A percentile compares a stretch with the other conserved stretches of the same genome.
phyloP scores from a whole-genome alignment of 2,888 invertebrate species.

The Drosophila falleni region DNA sequence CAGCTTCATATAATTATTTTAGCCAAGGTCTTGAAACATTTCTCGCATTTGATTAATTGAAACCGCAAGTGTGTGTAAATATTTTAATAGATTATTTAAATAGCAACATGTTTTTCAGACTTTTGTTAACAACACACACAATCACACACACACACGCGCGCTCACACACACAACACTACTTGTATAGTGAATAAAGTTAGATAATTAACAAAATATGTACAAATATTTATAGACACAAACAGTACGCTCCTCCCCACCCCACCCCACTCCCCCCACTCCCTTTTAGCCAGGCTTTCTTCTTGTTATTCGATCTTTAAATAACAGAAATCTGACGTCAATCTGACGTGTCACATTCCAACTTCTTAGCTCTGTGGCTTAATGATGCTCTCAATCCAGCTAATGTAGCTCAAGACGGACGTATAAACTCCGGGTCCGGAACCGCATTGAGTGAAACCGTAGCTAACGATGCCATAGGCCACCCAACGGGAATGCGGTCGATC shows the following conservation, averaged over 20 bases:
- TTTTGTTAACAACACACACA: constrained; percentile 62
- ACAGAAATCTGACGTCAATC: constrained; percentile 31
- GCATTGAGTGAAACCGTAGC: constrained; percentile 89
- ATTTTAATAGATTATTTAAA: constrained; percentile 78
- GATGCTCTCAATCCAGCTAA: constrained; percentile 87
- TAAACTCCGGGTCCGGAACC: constrained; percentile 91
- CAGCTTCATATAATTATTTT: constrained; percentile 8
- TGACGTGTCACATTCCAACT: not conserved
- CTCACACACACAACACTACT: constrained; percentile 26
- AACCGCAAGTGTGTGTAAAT: constrained; percentile 64
- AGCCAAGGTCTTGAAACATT: constrained; percentile 32
- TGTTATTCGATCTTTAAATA: constrained; percentile 28
- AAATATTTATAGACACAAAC: constrained; percentile 64
- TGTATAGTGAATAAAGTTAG: constrained; percentile 45
- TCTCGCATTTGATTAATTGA: constrained; percentile 51
- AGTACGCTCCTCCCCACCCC: constrained; percentile 2
- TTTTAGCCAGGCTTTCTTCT: constrained; percentile 14
- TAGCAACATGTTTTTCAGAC: constrained; percentile 81
- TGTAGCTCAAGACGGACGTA: constrained; percentile 83
- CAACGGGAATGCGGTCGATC: constrained; percentile 86
- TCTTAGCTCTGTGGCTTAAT: constrained; percentile 32
- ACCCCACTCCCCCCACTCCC: not conserved
- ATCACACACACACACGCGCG: constrained; percentile 16
- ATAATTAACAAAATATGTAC: constrained; percentile 79
- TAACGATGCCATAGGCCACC: constrained; percentile 89